phyloP scores from a whole-genome alignment of 1,140 invertebrate genomes.

The Pseudoatta argentina region DNA sequence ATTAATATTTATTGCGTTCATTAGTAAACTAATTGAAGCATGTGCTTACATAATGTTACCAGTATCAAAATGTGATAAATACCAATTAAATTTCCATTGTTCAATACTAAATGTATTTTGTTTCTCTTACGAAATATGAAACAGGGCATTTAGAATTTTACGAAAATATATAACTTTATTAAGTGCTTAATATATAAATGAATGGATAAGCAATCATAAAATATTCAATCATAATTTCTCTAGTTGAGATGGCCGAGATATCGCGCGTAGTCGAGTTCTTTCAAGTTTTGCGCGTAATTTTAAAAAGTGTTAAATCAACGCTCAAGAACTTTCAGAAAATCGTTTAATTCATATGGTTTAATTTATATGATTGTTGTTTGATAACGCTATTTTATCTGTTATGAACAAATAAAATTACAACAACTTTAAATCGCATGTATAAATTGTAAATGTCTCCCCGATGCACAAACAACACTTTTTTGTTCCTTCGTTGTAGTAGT shows the following conservation, averaged over 20 bases:
- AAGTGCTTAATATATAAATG: conserved; percentile 29
- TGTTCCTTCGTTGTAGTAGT: neutral
- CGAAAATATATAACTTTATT: neutral
- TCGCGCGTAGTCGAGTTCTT: conserved; percentile 24
- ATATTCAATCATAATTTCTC: conserved; percentile 10
- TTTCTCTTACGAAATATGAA: neutral
- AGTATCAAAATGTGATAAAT: conserved; percentile 27
- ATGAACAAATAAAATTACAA: neutral
- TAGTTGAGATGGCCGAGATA: neutral
- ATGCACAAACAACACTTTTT: neutral
- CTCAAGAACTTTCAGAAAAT: conserved; percentile 32
- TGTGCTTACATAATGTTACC: conserved; percentile 15
- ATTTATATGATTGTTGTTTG: conserved; percentile 1
- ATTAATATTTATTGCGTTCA: conserved; percentile 36
- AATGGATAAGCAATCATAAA: conserved; percentile 17
- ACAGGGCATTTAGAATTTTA: neutral
- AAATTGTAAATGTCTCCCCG: neutral
- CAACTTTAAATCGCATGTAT: neutral
- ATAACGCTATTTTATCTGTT: conserved; percentile 18
- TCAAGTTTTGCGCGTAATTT: conserved; percentile 43
- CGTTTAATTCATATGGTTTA: conserved; percentile 29
- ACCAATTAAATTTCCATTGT: conserved; percentile 4
- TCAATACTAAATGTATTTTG: neutral
- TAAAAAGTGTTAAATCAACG: conserved; percentile 25
- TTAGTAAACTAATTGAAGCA: conserved; percentile 37